A percentile compares a stretch with the other conserved stretches of the same genome.
These are phyloP conservation scores for Boulengeromyrus knoepffleri DNA, from an alignment of 2,113 vertebrate species.

Conservation along the genomic window DNA sequence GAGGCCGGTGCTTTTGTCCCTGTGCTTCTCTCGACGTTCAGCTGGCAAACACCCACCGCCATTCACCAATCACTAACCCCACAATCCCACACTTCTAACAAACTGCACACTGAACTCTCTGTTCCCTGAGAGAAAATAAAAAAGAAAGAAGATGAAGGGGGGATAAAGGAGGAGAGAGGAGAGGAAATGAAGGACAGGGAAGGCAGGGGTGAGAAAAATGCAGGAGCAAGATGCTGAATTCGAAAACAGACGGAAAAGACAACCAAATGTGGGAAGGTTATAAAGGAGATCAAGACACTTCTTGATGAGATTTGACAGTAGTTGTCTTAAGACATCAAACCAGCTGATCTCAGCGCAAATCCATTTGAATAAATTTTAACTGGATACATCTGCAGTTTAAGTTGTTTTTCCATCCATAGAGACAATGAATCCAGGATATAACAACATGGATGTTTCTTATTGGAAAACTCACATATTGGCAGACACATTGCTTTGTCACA, in stretches of 20 bases:
- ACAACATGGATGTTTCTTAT: neutral
- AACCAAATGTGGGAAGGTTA: neutral
- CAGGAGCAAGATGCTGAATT: neutral
- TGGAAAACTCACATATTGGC: neutral
- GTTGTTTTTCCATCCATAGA: neutral
- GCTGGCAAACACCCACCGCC: neutral
- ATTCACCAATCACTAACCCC: neutral
- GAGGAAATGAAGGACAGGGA: neutral
- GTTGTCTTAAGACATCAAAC: neutral
- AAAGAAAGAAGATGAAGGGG: neutral
- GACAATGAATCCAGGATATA: neutral
- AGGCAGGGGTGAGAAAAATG: neutral
- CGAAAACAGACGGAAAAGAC: neutral
- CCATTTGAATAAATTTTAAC: neutral
- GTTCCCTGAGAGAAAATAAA: slow-evolving; percentile 4
- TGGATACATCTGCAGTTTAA: neutral
- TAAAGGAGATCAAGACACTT: neutral
- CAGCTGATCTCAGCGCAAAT: neutral
- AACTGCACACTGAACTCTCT: slow-evolving; percentile 7
- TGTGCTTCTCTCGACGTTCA: neutral
- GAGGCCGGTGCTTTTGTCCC: neutral
- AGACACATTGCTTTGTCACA: neutral
- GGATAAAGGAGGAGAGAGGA: neutral
- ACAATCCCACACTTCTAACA: neutral
- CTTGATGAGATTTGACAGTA: neutral